A percentile compares a stretch with the other conserved stretches of the same genome.
These are phyloP conservation scores for Idaea dimidiata DNA, from an alignment of 2,888 invertebrate species.

Conservation along the genomic window DNA sequence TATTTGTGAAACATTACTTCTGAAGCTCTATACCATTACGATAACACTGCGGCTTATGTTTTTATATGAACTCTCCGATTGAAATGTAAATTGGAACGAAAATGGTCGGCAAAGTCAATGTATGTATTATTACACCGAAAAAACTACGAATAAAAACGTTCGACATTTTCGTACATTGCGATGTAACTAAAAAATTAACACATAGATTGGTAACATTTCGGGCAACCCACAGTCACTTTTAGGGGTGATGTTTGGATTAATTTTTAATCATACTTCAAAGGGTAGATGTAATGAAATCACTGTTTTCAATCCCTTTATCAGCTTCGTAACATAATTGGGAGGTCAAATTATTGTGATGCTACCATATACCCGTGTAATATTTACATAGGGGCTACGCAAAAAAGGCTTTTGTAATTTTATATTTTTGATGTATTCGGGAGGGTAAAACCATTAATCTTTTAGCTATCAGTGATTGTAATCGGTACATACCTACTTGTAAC, in stretches of 20 bases:
- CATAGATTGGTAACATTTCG: slow-evolving; percentile 32
- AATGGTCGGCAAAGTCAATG: slow-evolving; percentile 67
- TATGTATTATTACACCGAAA: slow-evolving; percentile 43
- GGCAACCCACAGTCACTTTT: slow-evolving; percentile 8
- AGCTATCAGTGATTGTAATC: neutral
- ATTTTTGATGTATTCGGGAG: neutral
- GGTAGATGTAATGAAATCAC: neutral
- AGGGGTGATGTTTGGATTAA: slow-evolving; percentile 7
- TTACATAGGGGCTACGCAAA: neutral
- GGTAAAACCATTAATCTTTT: neutral
- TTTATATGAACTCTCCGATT: slow-evolving; percentile 70
- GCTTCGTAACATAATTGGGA: neutral
- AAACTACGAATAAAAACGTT: slow-evolving; percentile 48
- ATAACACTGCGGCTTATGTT: slow-evolving; percentile 60
- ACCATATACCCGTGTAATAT: neutral
- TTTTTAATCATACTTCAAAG: slow-evolving; percentile 13
- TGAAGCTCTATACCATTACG: slow-evolving; percentile 51
- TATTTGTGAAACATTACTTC: slow-evolving; percentile 59
- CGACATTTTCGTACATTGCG: slow-evolving; percentile 47
- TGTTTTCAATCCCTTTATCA: slow-evolving; percentile 2
- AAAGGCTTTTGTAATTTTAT: neutral
- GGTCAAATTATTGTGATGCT: neutral
- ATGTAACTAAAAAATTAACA: slow-evolving; percentile 50
- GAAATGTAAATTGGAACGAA: slow-evolving; percentile 73
- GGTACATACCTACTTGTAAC: neutral